Evolutionary conservation across 2,888 invertebrate genomes (phyloP), one percentile per base, ranked within the genome.

Genomic region (Temnothorax unifasciatus): DNA sequence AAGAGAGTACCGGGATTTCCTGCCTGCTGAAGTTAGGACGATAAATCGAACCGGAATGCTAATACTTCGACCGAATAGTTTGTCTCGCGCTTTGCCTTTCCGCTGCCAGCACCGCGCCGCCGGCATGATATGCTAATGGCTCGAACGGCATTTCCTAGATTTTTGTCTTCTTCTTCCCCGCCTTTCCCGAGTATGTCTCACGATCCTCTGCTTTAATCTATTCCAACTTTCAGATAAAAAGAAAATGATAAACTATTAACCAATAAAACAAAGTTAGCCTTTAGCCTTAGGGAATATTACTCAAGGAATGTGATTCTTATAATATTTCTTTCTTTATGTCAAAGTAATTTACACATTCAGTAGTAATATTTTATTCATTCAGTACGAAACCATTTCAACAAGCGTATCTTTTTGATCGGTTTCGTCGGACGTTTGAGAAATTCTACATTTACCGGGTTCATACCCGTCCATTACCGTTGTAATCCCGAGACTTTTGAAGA

Each of bases 1-100:
- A 71, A 81, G 47, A 71, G 59, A 52, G 34, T 52, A 47, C n/a
- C 38, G 71, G 71, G 82, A 64, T 64, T 52, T 63, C 61, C 34
- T 52, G 11, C 34, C 54, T 21, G 68, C 64, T 75, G 47, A 87
- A 85, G 84, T 88, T 85, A 21, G 61, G 38, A 64, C 88, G 79
- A 88, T 88, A 88, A 88, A 88, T 88, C 85, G 75, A 76, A 82
- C 68, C 73, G 76, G 41, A 85, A 88, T 87, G 84, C 88, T 84
- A 88, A 88, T 88, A 82, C 81, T 82, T 54, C 63, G 44, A 21
- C 44, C 61, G 59, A 75, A 83, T 84, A 88, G 83, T 88, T 88
- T 83, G 86, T 86, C 83, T 79, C 68, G 38, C 69, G 63, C 69
- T 66, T 79, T 61, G 50, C 47, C 68, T 63, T 69, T 61, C 69